These are phyloP conservation scores for Typhlichthys subterraneus DNA, from an alignment of 2,797 vertebrate genomes.

Conservation along the genomic window DNA sequence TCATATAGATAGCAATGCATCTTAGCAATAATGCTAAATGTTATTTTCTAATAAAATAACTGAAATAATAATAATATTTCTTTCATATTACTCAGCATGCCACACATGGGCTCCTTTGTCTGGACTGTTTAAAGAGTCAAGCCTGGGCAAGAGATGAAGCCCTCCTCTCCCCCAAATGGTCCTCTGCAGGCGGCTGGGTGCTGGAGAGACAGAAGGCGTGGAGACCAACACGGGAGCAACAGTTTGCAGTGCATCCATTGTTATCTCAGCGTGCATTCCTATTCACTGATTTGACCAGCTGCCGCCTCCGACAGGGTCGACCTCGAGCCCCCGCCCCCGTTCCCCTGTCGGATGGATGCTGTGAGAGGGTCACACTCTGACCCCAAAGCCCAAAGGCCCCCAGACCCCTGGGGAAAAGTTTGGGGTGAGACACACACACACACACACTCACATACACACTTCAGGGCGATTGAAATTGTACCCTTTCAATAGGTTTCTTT, in stretches of 20 bases:
- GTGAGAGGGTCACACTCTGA: slow-evolving; percentile 63
- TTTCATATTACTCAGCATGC: slow-evolving; percentile 20
- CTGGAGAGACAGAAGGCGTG: slow-evolving; percentile 41
- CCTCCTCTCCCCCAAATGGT: slow-evolving; percentile 62
- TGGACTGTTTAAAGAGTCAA: slow-evolving; percentile 58
- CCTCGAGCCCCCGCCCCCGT: slow-evolving; percentile 39
- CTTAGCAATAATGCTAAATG: too few relatives aligned
- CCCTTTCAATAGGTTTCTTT: slow-evolving; percentile 54
- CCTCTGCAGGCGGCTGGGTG: slow-evolving; percentile 65
- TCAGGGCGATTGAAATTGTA: slow-evolving; percentile 56
- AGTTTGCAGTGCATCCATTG: slow-evolving; percentile 65
- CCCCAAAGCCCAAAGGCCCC: slow-evolving; percentile 61
- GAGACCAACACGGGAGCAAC: slow-evolving; percentile 36
- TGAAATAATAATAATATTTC: too few relatives aligned
- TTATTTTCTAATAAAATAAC: too few relatives aligned
- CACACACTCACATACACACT: slow-evolving; percentile 13
- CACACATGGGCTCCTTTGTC: slow-evolving; percentile 64
- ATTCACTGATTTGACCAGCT: slow-evolving; percentile 63
- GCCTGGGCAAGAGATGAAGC: slow-evolving; percentile 46
- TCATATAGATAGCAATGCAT: too few relatives aligned
- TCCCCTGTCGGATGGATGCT: slow-evolving; percentile 73
- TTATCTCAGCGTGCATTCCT: slow-evolving; percentile 54
- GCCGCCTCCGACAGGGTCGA: slow-evolving; percentile 51
- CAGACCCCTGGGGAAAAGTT: slow-evolving; percentile 50
- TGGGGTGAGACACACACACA: slow-evolving; percentile 42